phyloP scores from a whole-genome alignment of 2,888 invertebrate genomes.

The Aproaerema taeniolella region DNA sequence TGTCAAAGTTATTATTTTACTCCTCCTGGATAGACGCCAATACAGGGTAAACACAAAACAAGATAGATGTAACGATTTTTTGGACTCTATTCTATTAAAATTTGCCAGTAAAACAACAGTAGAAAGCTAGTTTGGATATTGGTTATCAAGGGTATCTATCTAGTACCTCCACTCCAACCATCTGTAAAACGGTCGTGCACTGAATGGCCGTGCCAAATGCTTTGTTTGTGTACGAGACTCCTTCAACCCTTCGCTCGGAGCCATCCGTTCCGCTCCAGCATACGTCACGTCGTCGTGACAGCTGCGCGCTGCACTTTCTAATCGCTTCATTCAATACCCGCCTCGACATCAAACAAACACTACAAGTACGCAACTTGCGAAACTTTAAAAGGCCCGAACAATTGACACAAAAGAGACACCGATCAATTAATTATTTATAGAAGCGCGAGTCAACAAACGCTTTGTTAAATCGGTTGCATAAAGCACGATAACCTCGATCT shows the following conservation, averaged over 20 bases:
- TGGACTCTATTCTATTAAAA: too few species aligned
- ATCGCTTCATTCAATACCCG: constrained; percentile 59
- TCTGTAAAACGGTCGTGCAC: constrained; percentile 45
- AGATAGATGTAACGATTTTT: too few species aligned
- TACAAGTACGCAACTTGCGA: constrained; percentile 60
- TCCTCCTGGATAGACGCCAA: too few species aligned
- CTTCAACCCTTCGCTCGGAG: constrained; percentile 63
- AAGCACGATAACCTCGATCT: constrained; percentile 24
- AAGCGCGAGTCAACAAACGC: constrained; percentile 39
- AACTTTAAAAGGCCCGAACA: constrained; percentile 56
- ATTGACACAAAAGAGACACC: constrained; percentile 53
- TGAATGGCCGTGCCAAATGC: constrained; percentile 59
- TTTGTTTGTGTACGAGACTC: constrained; percentile 60
- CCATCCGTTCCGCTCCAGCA: constrained; percentile 70
- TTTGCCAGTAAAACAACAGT: too few species aligned
- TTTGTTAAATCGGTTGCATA: constrained; percentile 38
- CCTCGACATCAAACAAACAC: constrained; percentile 50
- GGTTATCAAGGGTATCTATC: constrained; percentile 27
- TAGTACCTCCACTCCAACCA: too few species aligned
- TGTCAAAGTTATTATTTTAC: too few species aligned
- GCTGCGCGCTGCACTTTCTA: constrained; percentile 72
- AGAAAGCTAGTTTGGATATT: too few species aligned
- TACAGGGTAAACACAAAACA: too few species aligned
- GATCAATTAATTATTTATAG: constrained; percentile 61
- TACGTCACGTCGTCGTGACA: constrained; percentile 69